A percentile compares a stretch with the other conserved stretches of the same genome.
Evolutionary conservation across 2,797 vertebrate species (phyloP).

Genomic region (Columba guinea): DNA sequence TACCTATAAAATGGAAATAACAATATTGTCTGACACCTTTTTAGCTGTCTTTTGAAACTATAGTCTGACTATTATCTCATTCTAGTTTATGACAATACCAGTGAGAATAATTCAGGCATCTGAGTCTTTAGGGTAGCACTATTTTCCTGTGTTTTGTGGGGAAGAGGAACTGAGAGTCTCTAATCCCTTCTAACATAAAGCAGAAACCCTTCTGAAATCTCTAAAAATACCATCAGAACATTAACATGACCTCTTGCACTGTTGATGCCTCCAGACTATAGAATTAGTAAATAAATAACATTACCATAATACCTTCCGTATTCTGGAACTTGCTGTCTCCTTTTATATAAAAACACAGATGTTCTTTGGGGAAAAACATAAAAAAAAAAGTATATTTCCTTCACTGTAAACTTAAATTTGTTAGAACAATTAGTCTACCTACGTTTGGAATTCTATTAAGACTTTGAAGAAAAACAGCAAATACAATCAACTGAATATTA

Average conservation of each 20-base stretch:
- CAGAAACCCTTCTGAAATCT: background rate
- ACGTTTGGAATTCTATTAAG: background rate
- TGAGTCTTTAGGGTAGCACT: background rate
- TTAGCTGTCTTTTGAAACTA: background rate
- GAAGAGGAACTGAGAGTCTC: background rate
- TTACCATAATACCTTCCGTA: background rate
- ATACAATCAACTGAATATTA: background rate
- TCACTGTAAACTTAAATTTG: background rate
- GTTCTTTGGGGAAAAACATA: background rate
- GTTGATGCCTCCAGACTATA: rapidly evolving
- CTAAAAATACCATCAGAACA: background rate
- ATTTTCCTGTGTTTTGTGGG: background rate
- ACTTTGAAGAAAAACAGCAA: background rate
- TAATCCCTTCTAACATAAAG: background rate
- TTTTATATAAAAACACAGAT: background rate
- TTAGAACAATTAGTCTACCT: background rate
- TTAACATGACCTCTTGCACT: background rate
- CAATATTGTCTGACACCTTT: background rate
- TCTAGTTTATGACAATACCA: background rate
- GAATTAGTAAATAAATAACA: background rate
- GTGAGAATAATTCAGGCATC: background rate
- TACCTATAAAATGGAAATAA: background rate
- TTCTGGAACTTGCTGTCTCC: background rate
- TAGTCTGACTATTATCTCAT: background rate
- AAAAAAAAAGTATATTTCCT: background rate